phyloP scores from a whole-genome alignment of 2,113 vertebrate genomes.

The Saguinus midas region DNA sequence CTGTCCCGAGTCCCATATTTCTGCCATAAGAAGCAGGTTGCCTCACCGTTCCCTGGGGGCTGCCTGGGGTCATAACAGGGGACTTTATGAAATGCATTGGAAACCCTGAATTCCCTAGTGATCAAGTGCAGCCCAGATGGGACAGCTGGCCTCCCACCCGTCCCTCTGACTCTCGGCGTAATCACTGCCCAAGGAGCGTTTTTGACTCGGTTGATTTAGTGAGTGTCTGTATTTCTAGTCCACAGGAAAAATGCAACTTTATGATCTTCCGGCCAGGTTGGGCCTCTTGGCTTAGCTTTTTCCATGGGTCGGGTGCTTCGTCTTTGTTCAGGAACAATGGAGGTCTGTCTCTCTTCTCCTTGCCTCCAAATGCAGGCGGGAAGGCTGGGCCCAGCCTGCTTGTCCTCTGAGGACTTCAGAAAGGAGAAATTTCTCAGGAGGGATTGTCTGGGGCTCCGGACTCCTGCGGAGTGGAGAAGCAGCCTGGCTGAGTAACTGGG shows the following conservation, averaged over 20 bases:
- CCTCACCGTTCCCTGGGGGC: not conserved
- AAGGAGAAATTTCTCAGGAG: not conserved
- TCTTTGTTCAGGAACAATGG: not conserved
- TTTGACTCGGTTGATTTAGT: slow-evolving; percentile 22
- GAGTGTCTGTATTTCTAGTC: slow-evolving; percentile 6
- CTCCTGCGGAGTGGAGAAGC: not conserved
- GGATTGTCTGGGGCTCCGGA: not conserved
- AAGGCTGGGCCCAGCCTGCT: not conserved
- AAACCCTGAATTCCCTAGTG: not conserved
- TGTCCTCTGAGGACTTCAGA: not conserved
- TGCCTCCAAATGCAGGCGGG: not conserved
- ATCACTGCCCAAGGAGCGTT: slow-evolving; percentile 45
- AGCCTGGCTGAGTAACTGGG: not conserved
- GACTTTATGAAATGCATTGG: not conserved
- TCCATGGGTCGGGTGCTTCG: not conserved
- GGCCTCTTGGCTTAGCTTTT: not conserved
- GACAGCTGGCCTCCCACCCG: not conserved
- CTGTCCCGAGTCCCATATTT: not conserved
- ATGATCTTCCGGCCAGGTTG: slow-evolving; percentile 31
- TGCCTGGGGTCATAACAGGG: not conserved
- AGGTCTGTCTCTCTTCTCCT: not conserved
- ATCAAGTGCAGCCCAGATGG: not conserved
- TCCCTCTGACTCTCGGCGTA: not conserved
- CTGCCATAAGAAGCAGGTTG: not conserved
- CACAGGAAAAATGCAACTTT: not conserved